A percentile compares a stretch with the other conserved stretches of the same genome.
phyloP scores from a whole-genome alignment of 2,888 invertebrate species.

The Hetaerina titia region DNA sequence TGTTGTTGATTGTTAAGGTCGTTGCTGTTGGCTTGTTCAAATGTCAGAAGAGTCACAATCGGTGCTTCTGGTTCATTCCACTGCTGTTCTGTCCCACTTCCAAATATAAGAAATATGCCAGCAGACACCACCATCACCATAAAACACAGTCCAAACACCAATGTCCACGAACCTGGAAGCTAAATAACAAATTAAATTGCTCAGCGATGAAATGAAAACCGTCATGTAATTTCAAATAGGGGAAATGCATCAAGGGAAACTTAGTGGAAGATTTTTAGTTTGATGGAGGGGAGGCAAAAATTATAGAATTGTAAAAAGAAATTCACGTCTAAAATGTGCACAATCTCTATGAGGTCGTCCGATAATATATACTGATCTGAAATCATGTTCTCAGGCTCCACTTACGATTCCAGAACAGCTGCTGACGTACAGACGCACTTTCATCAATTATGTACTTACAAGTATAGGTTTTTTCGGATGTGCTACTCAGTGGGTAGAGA shows the following conservation, averaged over 20 bases:
- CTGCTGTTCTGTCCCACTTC: conserved; percentile 81
- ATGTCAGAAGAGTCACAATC: conserved; percentile 74
- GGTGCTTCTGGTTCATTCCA: conserved; percentile 78
- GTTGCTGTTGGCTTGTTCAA: conserved; percentile 4
- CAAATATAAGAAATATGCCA: conserved; percentile 80
- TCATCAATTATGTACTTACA: too few species aligned
- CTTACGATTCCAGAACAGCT: not conserved
- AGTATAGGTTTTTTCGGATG: too few species aligned
- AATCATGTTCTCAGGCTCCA: not conserved
- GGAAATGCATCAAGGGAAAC: too few species aligned
- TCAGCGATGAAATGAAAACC: not conserved
- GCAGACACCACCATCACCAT: conserved; percentile 80
- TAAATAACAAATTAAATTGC: conserved; percentile 72
- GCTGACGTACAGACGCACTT: too few species aligned
- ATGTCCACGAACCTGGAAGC: conserved; percentile 81
- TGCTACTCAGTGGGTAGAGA: too few species aligned
- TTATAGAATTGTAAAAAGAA: too few species aligned
- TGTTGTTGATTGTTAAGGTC: not conserved
- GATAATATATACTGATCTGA: not conserved
- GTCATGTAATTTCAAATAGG: not conserved
- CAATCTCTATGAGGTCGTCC: not conserved
- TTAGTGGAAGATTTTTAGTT: too few species aligned
- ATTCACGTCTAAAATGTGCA: not conserved
- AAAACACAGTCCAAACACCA: conserved; percentile 81
- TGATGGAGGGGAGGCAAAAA: too few species aligned